A percentile compares a stretch with the other conserved stretches of the same genome.
Conservation (phyloP, 2,113 vertebrate genomes). For the Nothocercus julius region DNA sequence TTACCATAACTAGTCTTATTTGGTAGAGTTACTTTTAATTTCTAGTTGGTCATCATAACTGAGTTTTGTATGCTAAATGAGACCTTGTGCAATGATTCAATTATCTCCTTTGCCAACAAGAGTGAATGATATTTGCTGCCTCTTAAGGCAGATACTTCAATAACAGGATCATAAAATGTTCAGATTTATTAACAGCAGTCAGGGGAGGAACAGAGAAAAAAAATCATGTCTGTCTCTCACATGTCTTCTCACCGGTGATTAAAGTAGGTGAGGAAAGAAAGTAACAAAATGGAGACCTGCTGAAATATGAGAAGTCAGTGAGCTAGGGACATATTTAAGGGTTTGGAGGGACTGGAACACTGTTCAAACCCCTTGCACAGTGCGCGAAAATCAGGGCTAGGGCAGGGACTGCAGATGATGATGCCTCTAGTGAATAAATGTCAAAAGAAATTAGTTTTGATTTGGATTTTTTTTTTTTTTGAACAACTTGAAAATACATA, state of each 20-base stretch:
- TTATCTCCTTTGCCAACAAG: not conserved
- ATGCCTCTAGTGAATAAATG: not conserved
- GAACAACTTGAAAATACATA: not conserved
- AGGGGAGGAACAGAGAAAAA: not conserved
- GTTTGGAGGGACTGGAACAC: not conserved
- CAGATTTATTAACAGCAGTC: not conserved
- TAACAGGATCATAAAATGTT: not conserved
- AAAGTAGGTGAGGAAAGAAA: not conserved
- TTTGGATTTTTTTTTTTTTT: not conserved
- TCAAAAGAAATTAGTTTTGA: not conserved
- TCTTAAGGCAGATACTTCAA: not conserved
- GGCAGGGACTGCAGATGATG: not conserved
- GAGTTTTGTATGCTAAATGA: not conserved
- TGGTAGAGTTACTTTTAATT: not conserved
- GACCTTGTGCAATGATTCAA: not conserved
- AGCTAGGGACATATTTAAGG: not conserved
- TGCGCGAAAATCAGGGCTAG: accelerated
- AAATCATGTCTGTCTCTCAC: not conserved
- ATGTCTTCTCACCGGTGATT: not conserved
- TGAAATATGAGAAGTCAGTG: not conserved
- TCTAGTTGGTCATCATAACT: not conserved
- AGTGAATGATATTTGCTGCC: not conserved
- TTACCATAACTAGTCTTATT: not conserved
- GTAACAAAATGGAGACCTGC: not conserved
- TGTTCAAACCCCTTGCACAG: not conserved